Evolutionary conservation across 23 tunicate species (phyloP).

Genomic region (Trididemnum clinides): DNA sequence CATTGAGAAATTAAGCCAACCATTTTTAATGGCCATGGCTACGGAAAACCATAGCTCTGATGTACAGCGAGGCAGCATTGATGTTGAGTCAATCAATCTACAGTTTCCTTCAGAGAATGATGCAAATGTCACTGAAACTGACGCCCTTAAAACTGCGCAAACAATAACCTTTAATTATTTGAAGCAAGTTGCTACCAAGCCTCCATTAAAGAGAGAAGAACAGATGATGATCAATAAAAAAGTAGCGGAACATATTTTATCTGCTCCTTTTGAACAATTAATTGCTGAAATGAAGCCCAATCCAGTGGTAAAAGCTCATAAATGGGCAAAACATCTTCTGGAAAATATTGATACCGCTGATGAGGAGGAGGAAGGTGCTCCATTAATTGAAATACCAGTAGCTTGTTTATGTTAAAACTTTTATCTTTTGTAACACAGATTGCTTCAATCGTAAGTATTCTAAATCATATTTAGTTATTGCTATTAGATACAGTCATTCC

Average conservation of each 20-base stretch:
- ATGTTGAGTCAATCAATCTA: constrained; percentile 73
- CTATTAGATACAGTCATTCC: too few species aligned
- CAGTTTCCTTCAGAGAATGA: constrained; percentile 37
- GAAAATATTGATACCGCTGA: not conserved
- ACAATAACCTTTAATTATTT: constrained; percentile 74
- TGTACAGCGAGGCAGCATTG: constrained; percentile 36
- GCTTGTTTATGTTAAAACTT: too few species aligned
- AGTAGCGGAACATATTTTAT: constrained; percentile 58
- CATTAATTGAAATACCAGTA: too few species aligned
- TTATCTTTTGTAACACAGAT: too few species aligned
- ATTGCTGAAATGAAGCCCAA: constrained; percentile 81
- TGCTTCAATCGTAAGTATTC: too few species aligned
- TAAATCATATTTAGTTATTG: too few species aligned
- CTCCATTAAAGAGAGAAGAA: constrained; percentile 46
- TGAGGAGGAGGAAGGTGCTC: not conserved
- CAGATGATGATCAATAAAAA: constrained; percentile 30
- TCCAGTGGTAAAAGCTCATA: constrained; percentile 19
- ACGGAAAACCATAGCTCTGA: constrained; percentile 60
- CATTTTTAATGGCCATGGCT: constrained; percentile 49
- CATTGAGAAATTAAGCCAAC: constrained; percentile 62
- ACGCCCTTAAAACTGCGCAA: constrained; percentile 48
- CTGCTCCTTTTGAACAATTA: constrained; percentile 85
- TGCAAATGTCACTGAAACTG: not conserved
- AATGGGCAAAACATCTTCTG: not conserved
- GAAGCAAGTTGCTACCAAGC: constrained; percentile 58